These are phyloP conservation scores for Ctenochaetus hawaiiensis DNA, from an alignment of 2,797 vertebrate genomes.

Conservation along the genomic window DNA sequence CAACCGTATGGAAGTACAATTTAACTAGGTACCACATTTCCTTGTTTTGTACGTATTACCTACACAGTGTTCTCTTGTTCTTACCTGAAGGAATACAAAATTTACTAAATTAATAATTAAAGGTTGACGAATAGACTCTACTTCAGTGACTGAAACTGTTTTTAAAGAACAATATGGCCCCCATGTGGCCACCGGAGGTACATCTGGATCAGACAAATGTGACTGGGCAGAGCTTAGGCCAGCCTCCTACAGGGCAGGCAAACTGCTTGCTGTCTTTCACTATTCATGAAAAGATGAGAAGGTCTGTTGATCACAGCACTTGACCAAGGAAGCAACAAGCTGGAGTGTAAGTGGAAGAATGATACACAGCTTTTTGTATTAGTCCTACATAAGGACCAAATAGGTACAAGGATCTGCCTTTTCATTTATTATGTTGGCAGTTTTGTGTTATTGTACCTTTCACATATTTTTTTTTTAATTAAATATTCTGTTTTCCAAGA, in stretches of 20 bases:
- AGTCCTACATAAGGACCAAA: too few species aligned
- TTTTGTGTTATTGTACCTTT: background rate
- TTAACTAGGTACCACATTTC: background rate
- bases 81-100: background rate
- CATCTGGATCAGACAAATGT: slow-evolving; percentile 22
- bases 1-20: slow-evolving; percentile 5
- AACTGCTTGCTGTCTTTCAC: background rate
- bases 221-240: background rate
- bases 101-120: background rate
- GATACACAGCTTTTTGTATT: background rate
- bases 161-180: slow-evolving; percentile 11
- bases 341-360: background rate
- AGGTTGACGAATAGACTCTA: background rate
- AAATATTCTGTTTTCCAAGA: slow-evolving; percentile 1
- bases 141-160: background rate
- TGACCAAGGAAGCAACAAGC: background rate
- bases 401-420: background rate
- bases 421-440: background rate
- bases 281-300: background rate
- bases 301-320: background rate
- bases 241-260: background rate
- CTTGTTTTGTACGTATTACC: background rate
- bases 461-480: background rate
- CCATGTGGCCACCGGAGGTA: slow-evolving; percentile 35
- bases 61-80: background rate